phyloP scores from a whole-genome alignment of 2,797 vertebrate species.

The Sebastes aleutianus region DNA sequence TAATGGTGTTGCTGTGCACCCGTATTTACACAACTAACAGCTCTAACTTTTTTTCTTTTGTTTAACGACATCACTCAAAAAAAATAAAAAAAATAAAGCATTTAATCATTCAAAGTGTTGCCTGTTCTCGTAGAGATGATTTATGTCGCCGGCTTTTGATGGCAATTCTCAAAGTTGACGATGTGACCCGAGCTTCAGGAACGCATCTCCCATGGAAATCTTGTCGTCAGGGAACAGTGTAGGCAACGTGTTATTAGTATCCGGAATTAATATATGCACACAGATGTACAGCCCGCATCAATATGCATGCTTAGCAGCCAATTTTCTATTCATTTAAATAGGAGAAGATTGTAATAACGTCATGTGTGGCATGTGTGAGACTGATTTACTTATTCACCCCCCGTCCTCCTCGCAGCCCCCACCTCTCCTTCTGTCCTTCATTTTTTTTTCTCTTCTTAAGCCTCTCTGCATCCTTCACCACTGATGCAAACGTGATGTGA shows the following conservation, averaged over 20 bases:
- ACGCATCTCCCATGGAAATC: slow-evolving; percentile 43
- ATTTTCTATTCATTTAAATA: slow-evolving; percentile 57
- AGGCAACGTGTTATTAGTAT: slow-evolving; percentile 39
- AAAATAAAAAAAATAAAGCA: background rate
- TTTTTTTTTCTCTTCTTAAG: background rate
- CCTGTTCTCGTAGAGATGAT: slow-evolving; percentile 37
- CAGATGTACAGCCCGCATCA: slow-evolving; percentile 52
- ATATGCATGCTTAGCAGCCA: slow-evolving; percentile 55
- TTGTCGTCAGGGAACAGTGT: slow-evolving; percentile 24
- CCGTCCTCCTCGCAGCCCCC: slow-evolving; percentile 8
- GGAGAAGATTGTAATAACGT: slow-evolving; percentile 40
- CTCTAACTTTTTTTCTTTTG: slow-evolving; percentile 31
- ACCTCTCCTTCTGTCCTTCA: slow-evolving; percentile 54
- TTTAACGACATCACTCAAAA: slow-evolving; percentile 35
- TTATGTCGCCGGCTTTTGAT: slow-evolving; percentile 54
- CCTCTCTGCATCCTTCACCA: slow-evolving; percentile 13
- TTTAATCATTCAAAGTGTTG: slow-evolving; percentile 51
- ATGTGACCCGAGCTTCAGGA: slow-evolving; percentile 39
- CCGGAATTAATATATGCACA: slow-evolving; percentile 42
- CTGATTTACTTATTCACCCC: slow-evolving; percentile 56
- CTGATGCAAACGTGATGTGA: slow-evolving; percentile 37
- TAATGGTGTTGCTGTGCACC: slow-evolving; percentile 52
- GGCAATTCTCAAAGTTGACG: slow-evolving; percentile 51
- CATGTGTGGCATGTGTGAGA: slow-evolving; percentile 36
- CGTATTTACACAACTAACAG: slow-evolving; percentile 49